These are phyloP conservation scores for Artibeus jamaicensis DNA, from an alignment of 2,797 vertebrate genomes.

Conservation along the genomic window DNA sequence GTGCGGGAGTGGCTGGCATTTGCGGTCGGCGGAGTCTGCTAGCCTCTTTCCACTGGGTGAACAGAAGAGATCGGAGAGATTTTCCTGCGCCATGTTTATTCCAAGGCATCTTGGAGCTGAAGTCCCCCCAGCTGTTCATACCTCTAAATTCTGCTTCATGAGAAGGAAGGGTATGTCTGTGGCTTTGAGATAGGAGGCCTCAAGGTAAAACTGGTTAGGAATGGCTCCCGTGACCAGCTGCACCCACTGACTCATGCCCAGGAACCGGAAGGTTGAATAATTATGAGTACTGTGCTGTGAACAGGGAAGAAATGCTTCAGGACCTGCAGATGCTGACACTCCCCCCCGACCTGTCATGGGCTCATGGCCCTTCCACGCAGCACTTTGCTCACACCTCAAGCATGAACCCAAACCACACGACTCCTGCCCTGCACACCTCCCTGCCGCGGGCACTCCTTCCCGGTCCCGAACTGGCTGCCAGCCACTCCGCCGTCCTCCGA, in stretches of 20 bases:
- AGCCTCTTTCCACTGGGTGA: slow-evolving; percentile 73
- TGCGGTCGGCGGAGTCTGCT: slow-evolving; percentile 64
- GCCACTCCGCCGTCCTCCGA: no score
- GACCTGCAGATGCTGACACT: no score
- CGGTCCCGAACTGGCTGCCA: neutral
- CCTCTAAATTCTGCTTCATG: neutral
- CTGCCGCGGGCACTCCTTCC: rapidly evolving
- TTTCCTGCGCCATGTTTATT: slow-evolving; percentile 66
- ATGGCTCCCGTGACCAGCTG: neutral
- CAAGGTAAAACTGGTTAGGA: neutral
- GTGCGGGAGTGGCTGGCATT: slow-evolving; percentile 37
- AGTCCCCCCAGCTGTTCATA: neutral
- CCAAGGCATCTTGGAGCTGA: slow-evolving; percentile 40
- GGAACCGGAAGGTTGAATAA: neutral
- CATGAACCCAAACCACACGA: neutral
- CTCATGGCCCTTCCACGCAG: neutral
- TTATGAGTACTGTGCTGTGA: neutral
- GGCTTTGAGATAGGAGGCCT: neutral
- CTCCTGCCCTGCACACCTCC: neutral
- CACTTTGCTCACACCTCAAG: neutral
- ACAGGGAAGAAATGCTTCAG: neutral
- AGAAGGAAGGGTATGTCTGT: neutral
- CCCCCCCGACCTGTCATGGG: neutral
- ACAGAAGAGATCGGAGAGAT: slow-evolving; percentile 45
- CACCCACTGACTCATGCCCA: neutral